Evolutionary conservation across 2,113 vertebrate genomes (phyloP).

Genomic region (Australoheros scitulus): DNA sequence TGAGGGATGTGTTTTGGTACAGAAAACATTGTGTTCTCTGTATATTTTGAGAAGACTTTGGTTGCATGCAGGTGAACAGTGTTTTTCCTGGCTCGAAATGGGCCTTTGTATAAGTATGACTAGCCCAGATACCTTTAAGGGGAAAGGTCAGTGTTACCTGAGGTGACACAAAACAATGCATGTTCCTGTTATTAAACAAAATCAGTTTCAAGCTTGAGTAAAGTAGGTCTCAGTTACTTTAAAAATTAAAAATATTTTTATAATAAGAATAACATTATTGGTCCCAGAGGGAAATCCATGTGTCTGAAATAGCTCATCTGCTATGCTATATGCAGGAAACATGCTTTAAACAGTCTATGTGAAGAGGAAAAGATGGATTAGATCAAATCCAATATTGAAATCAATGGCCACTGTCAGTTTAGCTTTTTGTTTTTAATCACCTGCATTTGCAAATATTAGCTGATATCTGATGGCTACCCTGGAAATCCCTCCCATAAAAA

Average conservation of each 20-base stretch:
- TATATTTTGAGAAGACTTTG: background rate
- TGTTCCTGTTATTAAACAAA: background rate
- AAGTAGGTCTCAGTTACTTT: background rate
- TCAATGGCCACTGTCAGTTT: background rate
- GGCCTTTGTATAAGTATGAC: background rate
- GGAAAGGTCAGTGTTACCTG: background rate
- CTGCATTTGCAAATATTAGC: background rate
- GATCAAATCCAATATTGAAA: background rate
- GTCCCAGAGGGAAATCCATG: too few species aligned
- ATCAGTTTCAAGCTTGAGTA: background rate
- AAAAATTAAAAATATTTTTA: background rate
- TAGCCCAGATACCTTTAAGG: background rate
- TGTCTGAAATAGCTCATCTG: too few species aligned
- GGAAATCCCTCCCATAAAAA: background rate
- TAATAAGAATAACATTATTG: too few species aligned
- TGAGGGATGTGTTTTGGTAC: background rate
- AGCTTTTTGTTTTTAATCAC: background rate
- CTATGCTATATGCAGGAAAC: background rate
- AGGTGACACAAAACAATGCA: background rate
- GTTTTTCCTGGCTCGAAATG: background rate
- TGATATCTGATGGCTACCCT: background rate
- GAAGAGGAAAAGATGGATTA: background rate
- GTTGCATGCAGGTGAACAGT: background rate
- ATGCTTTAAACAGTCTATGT: background rate
- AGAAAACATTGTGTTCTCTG: background rate